Base-by-base conservation (phyloP, 2,113 vertebrate genomes). In the Aspidoscelis tigris region DNA sequence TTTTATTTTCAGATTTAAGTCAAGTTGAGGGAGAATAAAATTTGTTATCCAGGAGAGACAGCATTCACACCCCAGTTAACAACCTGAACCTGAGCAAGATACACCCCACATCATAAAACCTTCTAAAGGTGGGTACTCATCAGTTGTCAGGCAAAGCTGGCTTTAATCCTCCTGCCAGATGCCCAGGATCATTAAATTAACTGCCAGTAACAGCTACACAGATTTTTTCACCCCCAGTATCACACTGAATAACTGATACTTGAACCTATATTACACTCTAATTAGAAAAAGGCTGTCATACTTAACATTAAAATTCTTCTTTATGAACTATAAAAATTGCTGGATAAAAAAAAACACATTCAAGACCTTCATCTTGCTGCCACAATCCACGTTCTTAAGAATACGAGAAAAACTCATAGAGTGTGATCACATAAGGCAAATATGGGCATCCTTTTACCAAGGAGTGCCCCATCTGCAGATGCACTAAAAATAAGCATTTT, bases 71-170 rank as follows among this genome's bases (percentile, higher is more conserved):
- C 79, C 18, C 75, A 65, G 0, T 5, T 18, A 2, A 66, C n/a
- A 21, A 55, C 64, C 69, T 76, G 61, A 39, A 88, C 88, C 61
- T 3, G 9, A 44, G 5, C 20, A 78, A 84, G 41, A n/a, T 89
- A 83, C 0, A 0, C 78, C 22, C 77, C 80, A 73, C 18, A 73
- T 81, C 74, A n/a, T 66, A 86, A 85, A 80, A 24, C 20, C 41
- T 68, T 75, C 80, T 16, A 53, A 39, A 33, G 0, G 0, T 3
- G 69, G 85, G 74, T 50, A 80, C 2, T 79, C 78, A 44, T 33
- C 8, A 76, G 33, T 58, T 4, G 44, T 16, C 43, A 73, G 18
- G 73, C 47, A 84, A 21, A 2, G 0, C 5, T 39, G 39, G 41
- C 72, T 4, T 0, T 66, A 5, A 26, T 83, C 50, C 65, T 7